Base-by-base conservation (phyloP, 2,113 vertebrate genomes). In the Pogonocichla stellata region DNA sequence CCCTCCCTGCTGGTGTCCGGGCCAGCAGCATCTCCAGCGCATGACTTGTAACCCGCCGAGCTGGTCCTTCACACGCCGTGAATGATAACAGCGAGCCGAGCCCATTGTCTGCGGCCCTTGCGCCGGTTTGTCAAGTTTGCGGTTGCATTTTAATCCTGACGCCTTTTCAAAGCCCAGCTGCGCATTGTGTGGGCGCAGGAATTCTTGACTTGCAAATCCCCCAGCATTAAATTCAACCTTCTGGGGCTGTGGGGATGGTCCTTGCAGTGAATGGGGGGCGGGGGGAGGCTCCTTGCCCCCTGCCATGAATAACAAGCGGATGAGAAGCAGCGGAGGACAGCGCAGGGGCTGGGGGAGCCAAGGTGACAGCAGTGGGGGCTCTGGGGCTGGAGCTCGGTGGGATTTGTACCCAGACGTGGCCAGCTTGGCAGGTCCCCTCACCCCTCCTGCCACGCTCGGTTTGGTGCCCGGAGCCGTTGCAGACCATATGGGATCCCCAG, bases 201-300 rank as follows among this genome's bases (percentile, higher is more conserved):
- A 94, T 96, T 96, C 95, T 97, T 97, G 95, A 96, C 94, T 97
- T 97, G 96, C 96, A 97, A 97, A 97, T 97, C 96, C 92, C 77
- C 92, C 92, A 58, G 94, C 96, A 90, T 96, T 97, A 96, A 96
- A 95, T 96, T 97, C 94, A 96, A 88, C 95, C 94, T 96, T 97
- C 88, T 96, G 92, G 96, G 92, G 94, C 96, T 95, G 0, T 34
- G 95, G 74, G 61, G 96, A 93, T 86, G 47, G 23, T 75, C 92
- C 28, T 2, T 42, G 5, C 58, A 0, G 36, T 94, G 93, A 96
- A 95, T 92, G 79, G 90, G 87, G 84, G 90, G 70, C 6, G 78
- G 51, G 70, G 47, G 78, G 61, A 54, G 69, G 84, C 81, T 75
- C 88, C 93, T 82, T 92, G 88, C 92, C 96, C 96, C 96, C 93